Evolutionary conservation across 2,797 vertebrate species (phyloP).

Genomic region (Margarornis squamiger): DNA sequence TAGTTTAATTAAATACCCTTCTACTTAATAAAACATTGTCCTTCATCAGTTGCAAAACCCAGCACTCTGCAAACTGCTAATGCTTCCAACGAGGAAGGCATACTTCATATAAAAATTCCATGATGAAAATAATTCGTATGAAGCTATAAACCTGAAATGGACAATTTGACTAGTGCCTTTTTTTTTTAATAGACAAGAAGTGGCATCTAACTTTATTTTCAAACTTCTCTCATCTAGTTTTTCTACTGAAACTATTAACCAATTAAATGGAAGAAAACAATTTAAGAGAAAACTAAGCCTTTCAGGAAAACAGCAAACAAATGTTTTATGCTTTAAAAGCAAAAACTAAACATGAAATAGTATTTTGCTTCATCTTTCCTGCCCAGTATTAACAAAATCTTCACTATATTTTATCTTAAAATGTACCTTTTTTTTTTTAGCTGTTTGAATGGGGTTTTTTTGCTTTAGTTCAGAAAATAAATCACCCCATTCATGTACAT

Average conservation of each 20-base stretch:
- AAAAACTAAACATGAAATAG: neutral
- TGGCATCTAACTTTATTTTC: neutral
- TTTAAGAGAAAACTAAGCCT: neutral
- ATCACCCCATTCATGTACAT: neutral
- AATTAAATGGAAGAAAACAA: neutral
- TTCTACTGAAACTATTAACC: neutral
- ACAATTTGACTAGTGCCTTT: neutral
- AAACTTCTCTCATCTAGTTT: neutral
- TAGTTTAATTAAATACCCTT: neutral
- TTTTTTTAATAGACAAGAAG: neutral
- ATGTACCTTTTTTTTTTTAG: neutral
- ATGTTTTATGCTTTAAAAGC: neutral
- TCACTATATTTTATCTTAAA: neutral
- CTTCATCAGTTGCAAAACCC: neutral
- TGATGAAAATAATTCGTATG: neutral
- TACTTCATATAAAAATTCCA: neutral
- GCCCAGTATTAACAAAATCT: neutral
- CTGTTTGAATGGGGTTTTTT: neutral
- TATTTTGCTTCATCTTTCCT: neutral
- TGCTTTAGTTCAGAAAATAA: neutral
- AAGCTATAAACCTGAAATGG: neutral
- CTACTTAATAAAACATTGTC: neutral
- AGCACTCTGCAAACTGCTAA: neutral
- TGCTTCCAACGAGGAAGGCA: neutral
- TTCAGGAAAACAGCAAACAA: neutral